Evolutionary conservation across 92 coral and sea anemone species (phyloP), one percentile per base, ranked within the genome.

Genomic region (Palythoa grandis): DNA sequence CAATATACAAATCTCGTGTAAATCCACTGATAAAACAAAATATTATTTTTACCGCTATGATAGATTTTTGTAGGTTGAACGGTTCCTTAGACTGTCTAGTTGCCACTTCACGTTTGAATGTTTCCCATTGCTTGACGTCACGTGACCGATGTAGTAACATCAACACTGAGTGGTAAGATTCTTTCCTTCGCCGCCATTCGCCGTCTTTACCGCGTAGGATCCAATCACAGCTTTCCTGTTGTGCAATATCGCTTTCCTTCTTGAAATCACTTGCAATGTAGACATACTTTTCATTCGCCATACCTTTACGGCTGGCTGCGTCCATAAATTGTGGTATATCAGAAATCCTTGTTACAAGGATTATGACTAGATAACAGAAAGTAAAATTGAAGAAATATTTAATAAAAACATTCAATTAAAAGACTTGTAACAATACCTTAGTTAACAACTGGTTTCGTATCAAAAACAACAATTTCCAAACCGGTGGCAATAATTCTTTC

Each of bases 231-330:
- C 72, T 83, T 29, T 58, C 69, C 3, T 57, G 14, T 39, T 77
- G 56, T 48, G 38, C 24, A 5, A 68, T 14, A 1, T 35, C 75
- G 58, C 73, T 7, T 23, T 87, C 90, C 72, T 89, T 88, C 70
- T 92, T 83, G 52, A 89, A 78, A 57, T 92, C 87, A 82, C 88
- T 93, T 50, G 90, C 85, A 43, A 95, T 92, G 78, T 90, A 95
- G 25, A 92, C 98, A 76, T 90, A 95, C 37, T 92, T 83, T 20
- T 97, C 98, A 57, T 91, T 84, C 47, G 96, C 92, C 97, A 95
- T 93, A 37, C 90, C 93, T 58, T 90, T 88, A 29, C 70, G 85
- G 78, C 65, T 77, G 38, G 92, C 95, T 20, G 79, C 84, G 37
- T 91, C 93, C 92, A 95, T 92, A 29, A 93, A 86, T n/a, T 91